phyloP scores from a whole-genome alignment of 2,797 vertebrate genomes.

The Diglossa cyanea region DNA sequence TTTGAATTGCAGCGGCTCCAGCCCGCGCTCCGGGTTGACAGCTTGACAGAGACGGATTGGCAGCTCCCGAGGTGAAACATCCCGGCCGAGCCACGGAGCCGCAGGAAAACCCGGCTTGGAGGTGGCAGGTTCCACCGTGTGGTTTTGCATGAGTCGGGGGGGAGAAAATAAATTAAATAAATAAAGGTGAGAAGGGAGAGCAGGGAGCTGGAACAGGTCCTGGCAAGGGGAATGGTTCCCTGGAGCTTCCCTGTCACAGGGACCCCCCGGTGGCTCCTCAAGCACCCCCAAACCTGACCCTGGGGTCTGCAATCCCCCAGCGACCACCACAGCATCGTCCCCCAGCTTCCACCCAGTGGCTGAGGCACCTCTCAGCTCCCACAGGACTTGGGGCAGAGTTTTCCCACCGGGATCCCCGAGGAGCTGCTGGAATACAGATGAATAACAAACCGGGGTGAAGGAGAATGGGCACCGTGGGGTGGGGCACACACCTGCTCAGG shows the following conservation, averaged over 20 bases:
- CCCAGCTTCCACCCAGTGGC: rapidly evolving
- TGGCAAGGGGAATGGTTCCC: rapidly evolving
- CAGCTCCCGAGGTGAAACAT: conserved; percentile 62
- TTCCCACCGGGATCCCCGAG: not conserved
- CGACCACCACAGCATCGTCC: rapidly evolving
- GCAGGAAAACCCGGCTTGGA: not conserved
- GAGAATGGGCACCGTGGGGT: rapidly evolving
- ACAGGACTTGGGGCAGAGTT: not conserved
- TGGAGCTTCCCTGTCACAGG: not conserved
- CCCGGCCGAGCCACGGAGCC: conserved; percentile 1
- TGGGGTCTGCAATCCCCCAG: not conserved
- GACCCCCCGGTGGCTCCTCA: not conserved
- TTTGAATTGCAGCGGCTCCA: conserved; percentile 55
- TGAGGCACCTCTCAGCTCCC: not conserved
- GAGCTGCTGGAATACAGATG: not conserved
- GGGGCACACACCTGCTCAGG: rapidly evolving
- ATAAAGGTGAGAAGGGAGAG: not conserved
- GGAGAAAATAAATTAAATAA: not conserved
- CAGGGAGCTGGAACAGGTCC: not conserved
- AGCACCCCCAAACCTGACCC: not conserved
- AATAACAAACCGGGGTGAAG: rapidly evolving
- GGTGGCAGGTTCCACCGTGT: not conserved
- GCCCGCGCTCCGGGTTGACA: conserved; percentile 42
- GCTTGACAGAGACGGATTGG: conserved; percentile 61
- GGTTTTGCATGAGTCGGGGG: not conserved